Evolutionary conservation across 2,888 invertebrate species (phyloP).

Genomic region (Patella depressa): DNA sequence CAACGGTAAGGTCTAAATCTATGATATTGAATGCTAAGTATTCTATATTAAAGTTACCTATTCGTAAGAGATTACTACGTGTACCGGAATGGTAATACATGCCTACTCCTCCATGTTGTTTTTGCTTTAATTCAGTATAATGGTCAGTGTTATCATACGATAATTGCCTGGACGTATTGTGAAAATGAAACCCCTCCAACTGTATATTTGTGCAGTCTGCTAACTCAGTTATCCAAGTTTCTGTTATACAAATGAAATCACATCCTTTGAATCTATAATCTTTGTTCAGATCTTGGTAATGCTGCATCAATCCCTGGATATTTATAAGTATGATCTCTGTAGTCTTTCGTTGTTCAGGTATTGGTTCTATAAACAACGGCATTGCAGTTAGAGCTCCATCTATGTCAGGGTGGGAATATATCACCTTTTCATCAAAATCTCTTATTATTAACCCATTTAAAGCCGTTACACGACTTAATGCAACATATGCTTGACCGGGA

Average conservation of each 20-base stretch:
- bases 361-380: not conserved
- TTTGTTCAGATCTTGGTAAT: not conserved
- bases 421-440: not conserved
- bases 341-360: not conserved
- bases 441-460: not conserved
- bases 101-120: slow-evolving; percentile 26
- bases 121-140: not conserved
- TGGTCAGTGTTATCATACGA: slow-evolving; percentile 11
- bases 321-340: slow-evolving; percentile 25
- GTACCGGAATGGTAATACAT: not conserved
- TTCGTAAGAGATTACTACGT: not conserved
- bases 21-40: slow-evolving; percentile 22
- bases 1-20: slow-evolving; percentile 14
- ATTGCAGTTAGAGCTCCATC: not conserved
- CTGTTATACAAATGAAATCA: not conserved
- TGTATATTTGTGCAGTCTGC: not conserved
- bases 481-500: slow-evolving; percentile 29
- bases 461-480: slow-evolving; percentile 17
- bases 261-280: not conserved
- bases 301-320: slow-evolving; percentile 8
- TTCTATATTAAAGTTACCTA: slow-evolving; percentile 12
- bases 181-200: slow-evolving; percentile 18
- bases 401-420: not conserved
- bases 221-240: not conserved
- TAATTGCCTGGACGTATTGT: slow-evolving; percentile 16